A percentile compares a stretch with the other conserved stretches of the same genome.
Evolutionary conservation across 1,140 invertebrate genomes (phyloP).

Genomic region (Branchinecta lynchi): DNA sequence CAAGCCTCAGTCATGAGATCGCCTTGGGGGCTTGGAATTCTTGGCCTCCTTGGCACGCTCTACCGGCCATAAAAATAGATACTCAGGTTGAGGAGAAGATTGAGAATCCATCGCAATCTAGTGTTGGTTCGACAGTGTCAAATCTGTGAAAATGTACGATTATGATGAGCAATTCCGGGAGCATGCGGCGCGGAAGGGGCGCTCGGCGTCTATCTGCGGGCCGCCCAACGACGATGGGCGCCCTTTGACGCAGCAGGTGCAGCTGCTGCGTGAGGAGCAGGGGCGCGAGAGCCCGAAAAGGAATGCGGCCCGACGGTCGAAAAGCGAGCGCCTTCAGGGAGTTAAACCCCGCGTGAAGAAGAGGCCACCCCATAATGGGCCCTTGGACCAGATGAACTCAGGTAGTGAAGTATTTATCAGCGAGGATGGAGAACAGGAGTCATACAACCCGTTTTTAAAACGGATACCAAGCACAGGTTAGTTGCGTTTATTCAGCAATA

Average conservation of each 20-base stretch:
- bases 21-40: background rate
- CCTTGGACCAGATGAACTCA: background rate
- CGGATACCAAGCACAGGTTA: constrained; percentile 1
- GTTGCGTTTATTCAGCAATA: background rate
- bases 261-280: background rate
- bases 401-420: background rate
- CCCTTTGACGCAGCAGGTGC: background rate
- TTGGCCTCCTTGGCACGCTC: background rate
- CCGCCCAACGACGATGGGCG: background rate
- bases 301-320: background rate
- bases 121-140: background rate
- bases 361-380: background rate
- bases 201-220: background rate
- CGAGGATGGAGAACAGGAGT: background rate
- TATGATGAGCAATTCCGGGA: background rate
- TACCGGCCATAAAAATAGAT: background rate
- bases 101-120: background rate
- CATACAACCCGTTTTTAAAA: background rate
- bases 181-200: background rate
- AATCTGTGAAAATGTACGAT: background rate
- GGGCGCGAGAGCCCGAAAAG: background rate
- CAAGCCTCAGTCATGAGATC: no score
- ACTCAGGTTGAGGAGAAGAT: background rate
- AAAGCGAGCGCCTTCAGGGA: background rate
- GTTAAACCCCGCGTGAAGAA: background rate